Percentiles rank a stretch among this genome's conserved stretches.
Evolutionary conservation across 2,113 vertebrate species (phyloP).

Genomic region (Recurvirostra avosetta): DNA sequence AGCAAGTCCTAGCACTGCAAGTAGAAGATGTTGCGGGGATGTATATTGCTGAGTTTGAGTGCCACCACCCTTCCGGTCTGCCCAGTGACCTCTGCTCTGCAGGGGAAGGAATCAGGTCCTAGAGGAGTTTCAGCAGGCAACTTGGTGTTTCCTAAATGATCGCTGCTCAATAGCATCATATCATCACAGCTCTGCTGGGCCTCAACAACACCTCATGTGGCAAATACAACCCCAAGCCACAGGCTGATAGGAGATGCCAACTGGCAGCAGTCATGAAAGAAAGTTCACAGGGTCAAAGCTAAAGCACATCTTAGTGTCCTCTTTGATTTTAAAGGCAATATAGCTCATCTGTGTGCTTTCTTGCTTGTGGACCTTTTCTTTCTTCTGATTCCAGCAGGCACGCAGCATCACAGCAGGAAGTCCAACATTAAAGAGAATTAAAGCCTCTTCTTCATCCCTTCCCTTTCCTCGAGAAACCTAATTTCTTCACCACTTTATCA

Average conservation of each 20-base stretch:
- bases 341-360: not conserved
- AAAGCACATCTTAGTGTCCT: not conserved
- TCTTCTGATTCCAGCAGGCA: not conserved
- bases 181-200: not conserved
- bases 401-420: not conserved
- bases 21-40: not conserved
- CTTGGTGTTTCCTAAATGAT: not conserved
- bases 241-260: not conserved
- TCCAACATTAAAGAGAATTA: not conserved
- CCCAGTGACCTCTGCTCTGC: not conserved
- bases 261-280: not conserved
- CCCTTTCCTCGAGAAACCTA: not conserved
- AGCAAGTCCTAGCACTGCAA: not conserved
- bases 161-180: rapidly evolving
- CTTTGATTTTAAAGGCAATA: not conserved
- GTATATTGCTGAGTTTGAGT: not conserved
- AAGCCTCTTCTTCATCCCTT: not conserved
- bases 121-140: not conserved
- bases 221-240: not conserved
- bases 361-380: not conserved
- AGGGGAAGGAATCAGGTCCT: not conserved
- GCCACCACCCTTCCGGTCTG: not conserved
- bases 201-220: not conserved
- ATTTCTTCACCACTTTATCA: not conserved
- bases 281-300: not conserved